Evolutionary conservation across 2,113 vertebrate species (phyloP), one percentile per base, ranked within the genome.

Genomic region (Thermophis baileyi): DNA sequence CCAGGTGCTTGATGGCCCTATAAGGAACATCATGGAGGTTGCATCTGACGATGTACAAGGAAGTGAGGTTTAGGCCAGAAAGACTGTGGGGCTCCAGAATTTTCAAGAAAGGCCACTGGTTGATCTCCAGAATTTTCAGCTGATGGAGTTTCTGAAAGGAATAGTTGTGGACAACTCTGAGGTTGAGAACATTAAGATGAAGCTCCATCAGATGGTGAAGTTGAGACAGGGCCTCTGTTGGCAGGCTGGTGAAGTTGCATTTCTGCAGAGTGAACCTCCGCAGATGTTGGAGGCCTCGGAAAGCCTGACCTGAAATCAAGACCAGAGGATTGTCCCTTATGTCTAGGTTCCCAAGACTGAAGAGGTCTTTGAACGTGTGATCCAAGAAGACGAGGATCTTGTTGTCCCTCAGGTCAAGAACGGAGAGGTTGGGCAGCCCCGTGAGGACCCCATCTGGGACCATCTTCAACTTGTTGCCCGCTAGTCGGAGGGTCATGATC

Each of bases 301-400:
- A 99, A 25, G 98, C 98, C 6, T 98, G 97, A 0, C 98, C 97
- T 1, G 98, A 98, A 90, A 99, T 97, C 63, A 99, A 98, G 49
- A 98, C 97, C 96, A 98, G 91, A 93, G 98, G 98, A 47, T 99
- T 98, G 94, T 98, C 98, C 0, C 98, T 98, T 0, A 97, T 97
- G 51, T 98, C 98, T 49, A 98, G 94, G 35, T 97, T 97, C 92
- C 97, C 96, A 14, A 99, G 96, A 89, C 94, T 98, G 50, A 89
- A 53, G 89, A 98, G 96, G 55, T 98, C 98, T 89, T 96, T 95
- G 94, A 99, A 99, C 14, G 98, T 98, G 81, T 98, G 98, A 63
- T 99, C 99, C 87, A 99, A 96, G 92, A 99, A 98, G 50, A 99
- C 97, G 81, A 99, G 98, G 25, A 99, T 98, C 96, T 98, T 98